phyloP scores from a whole-genome alignment of 2,797 vertebrate species.

The Muscicapa striata region DNA sequence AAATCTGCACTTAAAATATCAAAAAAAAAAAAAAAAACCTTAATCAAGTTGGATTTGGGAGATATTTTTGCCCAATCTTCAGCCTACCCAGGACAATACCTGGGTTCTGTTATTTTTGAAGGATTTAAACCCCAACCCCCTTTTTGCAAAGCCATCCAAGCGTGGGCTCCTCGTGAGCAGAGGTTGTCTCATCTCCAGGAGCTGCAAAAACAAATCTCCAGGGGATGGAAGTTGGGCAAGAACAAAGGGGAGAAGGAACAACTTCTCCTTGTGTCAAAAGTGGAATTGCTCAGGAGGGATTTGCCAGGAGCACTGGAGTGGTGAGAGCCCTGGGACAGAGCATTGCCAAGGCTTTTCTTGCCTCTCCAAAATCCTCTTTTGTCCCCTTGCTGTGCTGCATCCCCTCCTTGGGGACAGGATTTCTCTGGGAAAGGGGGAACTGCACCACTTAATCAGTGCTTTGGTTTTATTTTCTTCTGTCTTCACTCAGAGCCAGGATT shows the following conservation, averaged over 20 bases:
- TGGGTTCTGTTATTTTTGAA: not conserved
- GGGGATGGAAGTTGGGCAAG: fast-evolving
- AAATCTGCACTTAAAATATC: no score
- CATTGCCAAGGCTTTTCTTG: not conserved
- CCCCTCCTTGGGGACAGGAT: not conserved
- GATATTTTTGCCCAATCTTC: no score
- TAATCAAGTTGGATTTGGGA: no score
- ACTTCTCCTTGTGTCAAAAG: not conserved
- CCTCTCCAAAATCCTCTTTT: not conserved
- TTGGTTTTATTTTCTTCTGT: no score
- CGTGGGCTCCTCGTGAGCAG: not conserved
- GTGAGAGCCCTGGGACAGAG: not conserved
- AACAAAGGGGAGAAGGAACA: not conserved
- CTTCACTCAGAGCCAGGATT: no score
- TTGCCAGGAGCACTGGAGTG: not conserved
- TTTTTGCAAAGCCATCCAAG: not conserved
- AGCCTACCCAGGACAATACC: no score
- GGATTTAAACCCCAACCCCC: not conserved
- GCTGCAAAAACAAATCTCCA: not conserved
- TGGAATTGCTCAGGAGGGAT: not conserved
- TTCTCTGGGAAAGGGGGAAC: not conserved
- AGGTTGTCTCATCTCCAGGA: not conserved
- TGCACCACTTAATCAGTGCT: no score
- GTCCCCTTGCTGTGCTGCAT: not conserved
- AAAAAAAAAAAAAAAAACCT: no score